Evolutionary conservation across 1,140 invertebrate species (phyloP).

Genomic region (Brachionus paranguensis): DNA sequence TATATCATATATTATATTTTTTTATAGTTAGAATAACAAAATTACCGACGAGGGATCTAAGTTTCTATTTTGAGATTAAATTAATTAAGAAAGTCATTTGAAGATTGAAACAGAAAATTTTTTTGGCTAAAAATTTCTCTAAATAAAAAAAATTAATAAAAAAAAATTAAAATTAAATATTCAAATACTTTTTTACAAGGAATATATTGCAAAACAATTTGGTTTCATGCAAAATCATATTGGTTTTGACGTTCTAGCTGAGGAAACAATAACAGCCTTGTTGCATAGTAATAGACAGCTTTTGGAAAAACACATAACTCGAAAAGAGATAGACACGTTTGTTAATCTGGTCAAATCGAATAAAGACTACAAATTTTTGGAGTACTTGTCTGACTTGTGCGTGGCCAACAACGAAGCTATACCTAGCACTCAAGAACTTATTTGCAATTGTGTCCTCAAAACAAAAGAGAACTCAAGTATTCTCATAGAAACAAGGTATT

Average conservation of each 20-base stretch:
- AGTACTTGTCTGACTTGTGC: slow-evolving; percentile 94
- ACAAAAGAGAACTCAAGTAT: slow-evolving; percentile 65
- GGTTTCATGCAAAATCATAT: slow-evolving; percentile 99
- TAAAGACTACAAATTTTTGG: slow-evolving; percentile 72
- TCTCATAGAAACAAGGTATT: slow-evolving; percentile 24
- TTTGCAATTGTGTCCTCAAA: slow-evolving; percentile 78
- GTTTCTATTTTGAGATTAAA: too few species aligned
- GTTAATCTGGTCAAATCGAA: slow-evolving; percentile 92
- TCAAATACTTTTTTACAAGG: slow-evolving; percentile 59
- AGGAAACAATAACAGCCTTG: slow-evolving; percentile 96
- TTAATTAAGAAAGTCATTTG: too few species aligned
- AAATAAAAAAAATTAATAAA: neutral
- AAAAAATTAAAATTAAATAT: neutral
- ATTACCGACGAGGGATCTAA: too few species aligned
- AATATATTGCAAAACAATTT: slow-evolving; percentile 98
- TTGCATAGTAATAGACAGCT: slow-evolving; percentile 96
- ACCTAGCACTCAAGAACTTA: slow-evolving; percentile 92
- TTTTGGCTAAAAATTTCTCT: too few species aligned
- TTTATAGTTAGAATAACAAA: too few species aligned
- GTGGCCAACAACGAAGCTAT: slow-evolving; percentile 98
- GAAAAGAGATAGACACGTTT: slow-evolving; percentile 96
- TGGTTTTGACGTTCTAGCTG: slow-evolving; percentile 94
- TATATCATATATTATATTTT: too few species aligned
- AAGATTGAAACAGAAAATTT: too few species aligned
- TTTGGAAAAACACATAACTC: slow-evolving; percentile 94